Percentiles rank a stretch among this genome's conserved stretches.
These are phyloP conservation scores for Baryphthengus martii DNA, from an alignment of 2,113 vertebrate genomes.

Conservation along the genomic window DNA sequence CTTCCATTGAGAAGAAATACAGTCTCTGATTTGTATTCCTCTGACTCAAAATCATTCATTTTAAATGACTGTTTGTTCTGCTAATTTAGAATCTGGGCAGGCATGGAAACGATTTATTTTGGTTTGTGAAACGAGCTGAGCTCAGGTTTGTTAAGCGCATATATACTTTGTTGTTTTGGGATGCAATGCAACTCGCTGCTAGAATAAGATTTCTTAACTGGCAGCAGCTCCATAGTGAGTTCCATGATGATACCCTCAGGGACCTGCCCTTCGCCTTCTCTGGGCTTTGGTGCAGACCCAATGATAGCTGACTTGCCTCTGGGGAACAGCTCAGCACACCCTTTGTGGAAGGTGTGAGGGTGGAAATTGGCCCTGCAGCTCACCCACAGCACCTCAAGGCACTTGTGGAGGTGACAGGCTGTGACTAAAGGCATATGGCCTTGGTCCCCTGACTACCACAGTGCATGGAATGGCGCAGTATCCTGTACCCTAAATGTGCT, in stretches of 20 bases:
- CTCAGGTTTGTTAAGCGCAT: not conserved
- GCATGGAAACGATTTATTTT: constrained; percentile 54
- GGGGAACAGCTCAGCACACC: not conserved
- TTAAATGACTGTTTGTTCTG: constrained; percentile 52
- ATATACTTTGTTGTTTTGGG: not conserved
- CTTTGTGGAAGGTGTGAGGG: not conserved
- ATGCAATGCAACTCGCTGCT: not conserved
- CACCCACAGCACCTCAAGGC: not conserved
- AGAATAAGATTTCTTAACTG: not conserved
- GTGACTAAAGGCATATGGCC: not conserved
- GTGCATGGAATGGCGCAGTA: not conserved
- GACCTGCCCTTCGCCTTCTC: not conserved
- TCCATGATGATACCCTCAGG: not conserved
- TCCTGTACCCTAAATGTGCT: accelerated
- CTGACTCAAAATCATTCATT: constrained; percentile 51
- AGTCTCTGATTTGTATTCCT: constrained; percentile 34
- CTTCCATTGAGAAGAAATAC: not conserved
- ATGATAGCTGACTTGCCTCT: not conserved
- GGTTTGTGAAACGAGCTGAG: not conserved
- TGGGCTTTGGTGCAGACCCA: not conserved
- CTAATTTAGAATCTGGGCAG: constrained; percentile 31
- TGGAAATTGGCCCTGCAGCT: not conserved
- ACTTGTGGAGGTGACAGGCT: not conserved
- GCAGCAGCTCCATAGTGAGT: not conserved
- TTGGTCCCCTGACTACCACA: not conserved